Percentiles rank a stretch among this genome's conserved stretches.
Conservation (phyloP, 1,140 invertebrate genomes). For the Drosophila eugracilis region DNA sequence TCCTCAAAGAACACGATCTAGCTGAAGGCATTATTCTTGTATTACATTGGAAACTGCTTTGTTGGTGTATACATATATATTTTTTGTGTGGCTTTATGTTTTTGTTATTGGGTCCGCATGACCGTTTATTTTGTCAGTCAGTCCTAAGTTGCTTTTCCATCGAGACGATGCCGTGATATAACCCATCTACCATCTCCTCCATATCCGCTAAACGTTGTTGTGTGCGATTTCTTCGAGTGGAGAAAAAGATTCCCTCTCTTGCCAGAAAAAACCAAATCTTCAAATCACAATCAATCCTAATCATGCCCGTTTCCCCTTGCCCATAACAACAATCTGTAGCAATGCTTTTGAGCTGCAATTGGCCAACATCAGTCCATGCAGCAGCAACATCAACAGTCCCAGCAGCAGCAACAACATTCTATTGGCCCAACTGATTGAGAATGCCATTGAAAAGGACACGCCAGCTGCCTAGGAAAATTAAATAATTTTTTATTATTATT, state of each 20-base stretch:
- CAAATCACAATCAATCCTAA: conserved; percentile 18
- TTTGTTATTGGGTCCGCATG: conserved; percentile 23
- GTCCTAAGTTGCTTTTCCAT: not conserved
- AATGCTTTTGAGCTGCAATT: conserved; percentile 62
- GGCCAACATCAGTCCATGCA: conserved; percentile 42
- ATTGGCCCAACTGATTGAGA: conserved; percentile 37
- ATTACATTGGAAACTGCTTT: conserved; percentile 18
- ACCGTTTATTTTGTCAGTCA: conserved; percentile 8
- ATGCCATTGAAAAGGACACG: conserved; percentile 41
- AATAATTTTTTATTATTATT: no score
- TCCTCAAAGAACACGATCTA: not conserved
- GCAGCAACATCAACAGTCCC: conserved; percentile 44
- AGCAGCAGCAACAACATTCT: conserved; percentile 24
- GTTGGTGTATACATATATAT: conserved; percentile 22
- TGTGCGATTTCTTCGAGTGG: conserved; percentile 4
- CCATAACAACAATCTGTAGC: conserved; percentile 27
- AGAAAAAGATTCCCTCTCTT: conserved; percentile 12
- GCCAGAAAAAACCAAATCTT: conserved; percentile 9
- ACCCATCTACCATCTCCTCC: not conserved
- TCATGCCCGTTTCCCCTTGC: conserved; percentile 30
- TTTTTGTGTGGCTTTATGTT: conserved; percentile 18
- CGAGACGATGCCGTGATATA: not conserved
- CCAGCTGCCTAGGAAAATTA: conserved; percentile 16
- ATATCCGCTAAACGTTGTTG: conserved; percentile 22
- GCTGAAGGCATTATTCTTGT: conserved; percentile 7